Conservation (phyloP, 2,888 invertebrate species). For the Drepana falcataria region DNA sequence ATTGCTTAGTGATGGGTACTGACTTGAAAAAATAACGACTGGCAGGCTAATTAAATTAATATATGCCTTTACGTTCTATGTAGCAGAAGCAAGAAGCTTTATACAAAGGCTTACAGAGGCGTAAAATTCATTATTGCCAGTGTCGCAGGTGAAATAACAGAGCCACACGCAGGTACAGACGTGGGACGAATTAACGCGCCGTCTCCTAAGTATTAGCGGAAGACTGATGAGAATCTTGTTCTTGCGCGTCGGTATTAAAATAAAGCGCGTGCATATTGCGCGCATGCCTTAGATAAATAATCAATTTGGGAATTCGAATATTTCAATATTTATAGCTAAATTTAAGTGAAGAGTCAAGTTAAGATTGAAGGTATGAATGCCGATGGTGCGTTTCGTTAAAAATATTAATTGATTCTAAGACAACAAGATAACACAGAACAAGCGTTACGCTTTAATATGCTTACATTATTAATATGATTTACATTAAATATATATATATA, state of each 20-base stretch:
- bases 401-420: too few species aligned
- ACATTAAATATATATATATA: too few species aligned
- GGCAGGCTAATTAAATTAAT: too few species aligned
- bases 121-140: constrained; percentile 37
- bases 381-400: too few species aligned
- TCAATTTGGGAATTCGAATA: background rate
- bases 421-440: too few species aligned
- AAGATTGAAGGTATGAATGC: too few species aligned
- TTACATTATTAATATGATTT: too few species aligned
- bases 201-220: constrained; percentile 24
- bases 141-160: constrained; percentile 47
- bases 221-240: constrained; percentile 34
- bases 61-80: background rate
- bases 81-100: constrained; percentile 3
- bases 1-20: too few species aligned
- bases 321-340: background rate
- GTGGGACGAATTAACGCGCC: constrained; percentile 32
- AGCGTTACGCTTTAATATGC: too few species aligned
- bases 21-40: too few species aligned
- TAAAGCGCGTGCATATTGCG: background rate
- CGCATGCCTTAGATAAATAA: too few species aligned
- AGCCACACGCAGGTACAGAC: constrained; percentile 19
- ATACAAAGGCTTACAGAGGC: constrained; percentile 10
- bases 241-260: constrained; percentile 15
- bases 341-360: too few species aligned